Base-by-base conservation (phyloP, 2,888 invertebrate genomes). In the Gnatocerus cornutus region DNA sequence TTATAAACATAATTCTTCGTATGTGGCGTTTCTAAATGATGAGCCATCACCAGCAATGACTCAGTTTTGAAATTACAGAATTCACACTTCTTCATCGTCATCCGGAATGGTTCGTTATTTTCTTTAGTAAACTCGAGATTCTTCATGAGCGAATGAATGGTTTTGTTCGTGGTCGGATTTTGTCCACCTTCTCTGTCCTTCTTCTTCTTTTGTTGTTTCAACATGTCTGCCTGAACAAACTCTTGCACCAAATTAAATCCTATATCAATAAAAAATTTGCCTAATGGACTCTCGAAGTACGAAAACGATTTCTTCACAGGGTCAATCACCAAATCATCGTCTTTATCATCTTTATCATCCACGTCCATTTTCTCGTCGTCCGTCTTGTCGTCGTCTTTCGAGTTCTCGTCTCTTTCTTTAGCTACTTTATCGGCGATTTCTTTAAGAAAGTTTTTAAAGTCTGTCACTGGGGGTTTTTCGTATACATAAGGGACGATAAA, bases 401-500 rank as follows among this genome's bases (percentile, higher is more conserved):
- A 75, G 56, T 77, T 77, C 78, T 69, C 76, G 56, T 77, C 76
- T 56, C 76, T 79, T 43, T 85, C 84, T 71, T 78, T 80, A 66
- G 71, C 77, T 37, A 82, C 87, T 69, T 85, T 85, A 64, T 87
- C 83, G 73, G 89, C 88, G 30, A 88, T 87, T 76, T 89, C 89
- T 66, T 87, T 87, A 29, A 94, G 89, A 81, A 92, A 92, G 73
- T 92, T 91, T 81, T 91, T 92, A 72, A 96, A 89, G 66, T 92
- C 92, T 78, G 92, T 91, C 3, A 92, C 84, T 0, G 96, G 94
- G 7, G 95, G 94, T 82, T 96, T 96, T 83, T 96, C 96, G 84
- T 96, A 96, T 14, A 96, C 94, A 83, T 96, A 96, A 50, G 96
- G 96, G 76, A 96, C 96, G 81, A 96, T 95, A 81, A 96, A 96